Evolutionary conservation across 2,888 invertebrate species (phyloP).

Genomic region (Ochlodes sylvanus): DNA sequence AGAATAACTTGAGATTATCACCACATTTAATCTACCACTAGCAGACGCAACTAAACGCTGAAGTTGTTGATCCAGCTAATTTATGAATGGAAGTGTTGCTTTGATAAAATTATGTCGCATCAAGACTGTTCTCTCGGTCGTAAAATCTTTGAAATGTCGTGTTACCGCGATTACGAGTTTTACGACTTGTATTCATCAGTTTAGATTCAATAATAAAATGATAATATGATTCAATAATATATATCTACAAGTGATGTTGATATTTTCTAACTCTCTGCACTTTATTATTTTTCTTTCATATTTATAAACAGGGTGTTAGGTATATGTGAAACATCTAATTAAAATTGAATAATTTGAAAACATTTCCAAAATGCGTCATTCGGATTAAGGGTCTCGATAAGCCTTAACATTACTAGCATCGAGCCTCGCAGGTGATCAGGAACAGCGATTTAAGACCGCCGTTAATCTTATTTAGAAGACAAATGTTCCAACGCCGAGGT

Average conservation of each 20-base stretch:
- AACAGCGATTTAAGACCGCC: slow-evolving; percentile 46
- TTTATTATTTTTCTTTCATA: too few relatives aligned
- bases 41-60: slow-evolving; percentile 33
- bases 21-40: slow-evolving; percentile 36
- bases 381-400: slow-evolving; percentile 32
- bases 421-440: slow-evolving; percentile 45
- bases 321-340: neutral
- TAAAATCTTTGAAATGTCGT: slow-evolving; percentile 33
- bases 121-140: slow-evolving; percentile 27
- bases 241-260: neutral
- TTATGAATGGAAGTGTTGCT: slow-evolving; percentile 36
- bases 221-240: too few relatives aligned
- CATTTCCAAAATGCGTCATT: slow-evolving; percentile 28
- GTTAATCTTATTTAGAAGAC: slow-evolving; percentile 52
- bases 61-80: slow-evolving; percentile 35
- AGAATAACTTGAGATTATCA: slow-evolving; percentile 38
- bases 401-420: slow-evolving; percentile 31
- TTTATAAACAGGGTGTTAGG: too few relatives aligned
- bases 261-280: neutral
- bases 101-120: slow-evolving; percentile 38
- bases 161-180: slow-evolving; percentile 24
- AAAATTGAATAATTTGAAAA: slow-evolving; percentile 21
- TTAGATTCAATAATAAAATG: slow-evolving; percentile 11
- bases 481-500: slow-evolving; percentile 56
- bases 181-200: slow-evolving; percentile 24